Conservation (phyloP, 2,113 vertebrate species). For the Alethe diademata region DNA sequence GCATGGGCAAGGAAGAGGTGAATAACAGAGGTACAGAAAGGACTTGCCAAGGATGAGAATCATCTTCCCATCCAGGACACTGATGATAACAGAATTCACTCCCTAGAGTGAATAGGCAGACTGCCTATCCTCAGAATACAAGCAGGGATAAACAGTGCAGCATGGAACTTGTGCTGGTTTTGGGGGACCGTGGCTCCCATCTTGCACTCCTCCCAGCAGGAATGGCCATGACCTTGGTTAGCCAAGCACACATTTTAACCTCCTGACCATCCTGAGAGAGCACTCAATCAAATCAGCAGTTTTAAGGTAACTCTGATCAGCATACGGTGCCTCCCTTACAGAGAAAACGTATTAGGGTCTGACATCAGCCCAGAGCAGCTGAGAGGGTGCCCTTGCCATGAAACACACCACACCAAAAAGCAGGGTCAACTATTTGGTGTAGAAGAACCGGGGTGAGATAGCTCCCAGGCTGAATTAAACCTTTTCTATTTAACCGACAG, state of each 20-base stretch:
- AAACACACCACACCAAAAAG: not conserved
- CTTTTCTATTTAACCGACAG: not conserved
- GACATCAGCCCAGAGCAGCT: not conserved
- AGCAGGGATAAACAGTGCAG: not conserved
- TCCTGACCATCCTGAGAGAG: not conserved
- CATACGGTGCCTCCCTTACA: not conserved
- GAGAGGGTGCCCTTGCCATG: not conserved
- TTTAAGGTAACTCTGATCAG: not conserved
- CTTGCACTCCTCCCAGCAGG: not conserved
- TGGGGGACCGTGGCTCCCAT: rapidly evolving
- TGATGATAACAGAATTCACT: not conserved
- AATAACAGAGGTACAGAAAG: not conserved
- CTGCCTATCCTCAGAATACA: not conserved
- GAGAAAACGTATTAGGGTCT: not conserved
- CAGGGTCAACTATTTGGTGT: not conserved
- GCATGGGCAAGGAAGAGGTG: not conserved
- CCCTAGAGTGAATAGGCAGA: not conserved
- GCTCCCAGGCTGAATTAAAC: not conserved
- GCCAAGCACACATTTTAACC: not conserved
- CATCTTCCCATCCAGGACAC: not conserved
- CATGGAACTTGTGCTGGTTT: not conserved
- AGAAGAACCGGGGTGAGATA: not conserved
- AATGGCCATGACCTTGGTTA: not conserved
- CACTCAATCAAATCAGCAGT: not conserved
- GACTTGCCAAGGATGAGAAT: not conserved